Evolutionary conservation across 2,888 invertebrate genomes (phyloP).

Genomic region (Malthinus flaveolus): DNA sequence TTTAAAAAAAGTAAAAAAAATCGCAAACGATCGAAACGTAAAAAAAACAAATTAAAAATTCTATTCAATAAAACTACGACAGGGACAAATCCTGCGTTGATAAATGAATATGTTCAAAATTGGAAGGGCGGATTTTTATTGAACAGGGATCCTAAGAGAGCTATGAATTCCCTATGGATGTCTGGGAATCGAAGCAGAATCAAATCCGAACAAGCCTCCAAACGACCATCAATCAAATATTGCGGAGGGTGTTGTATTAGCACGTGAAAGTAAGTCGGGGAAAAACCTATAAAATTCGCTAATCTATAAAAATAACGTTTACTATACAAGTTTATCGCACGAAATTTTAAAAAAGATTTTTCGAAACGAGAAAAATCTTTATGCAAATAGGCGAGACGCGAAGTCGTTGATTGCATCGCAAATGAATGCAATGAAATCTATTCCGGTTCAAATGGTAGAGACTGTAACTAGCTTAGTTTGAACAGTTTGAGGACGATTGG

Average conservation of each 20-base stretch:
- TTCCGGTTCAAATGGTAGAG: constrained; percentile 30
- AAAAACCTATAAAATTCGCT: constrained; percentile 9
- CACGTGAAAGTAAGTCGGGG: constrained; percentile 23
- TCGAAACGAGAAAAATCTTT: constrained; percentile 7
- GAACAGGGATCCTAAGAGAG: constrained; percentile 41
- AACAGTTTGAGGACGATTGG: constrained; percentile 43
- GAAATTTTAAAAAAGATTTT: constrained; percentile 2
- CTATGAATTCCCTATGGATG: constrained; percentile 37
- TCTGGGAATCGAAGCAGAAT: constrained; percentile 40
- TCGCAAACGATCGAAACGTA: not conserved
- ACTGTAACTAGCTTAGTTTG: constrained; percentile 48
- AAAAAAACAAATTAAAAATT: constrained; percentile 32
- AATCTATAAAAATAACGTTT: constrained; percentile 10
- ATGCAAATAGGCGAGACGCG: constrained; percentile 8
- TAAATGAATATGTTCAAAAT: constrained; percentile 43
- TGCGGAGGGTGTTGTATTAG: constrained; percentile 25
- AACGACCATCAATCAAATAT: constrained; percentile 46
- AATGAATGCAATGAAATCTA: constrained; percentile 32
- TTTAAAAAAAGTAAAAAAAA: not conserved
- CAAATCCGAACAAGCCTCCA: constrained; percentile 43
- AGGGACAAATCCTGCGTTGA: constrained; percentile 32
- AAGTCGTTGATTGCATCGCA: constrained; percentile 27
- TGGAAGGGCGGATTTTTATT: constrained; percentile 44
- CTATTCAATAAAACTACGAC: constrained; percentile 27
- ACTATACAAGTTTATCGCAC: not conserved